Percentiles rank a stretch among this genome's conserved stretches.
Conservation (phyloP, 1,140 invertebrate genomes). For the Apis cerana region DNA sequence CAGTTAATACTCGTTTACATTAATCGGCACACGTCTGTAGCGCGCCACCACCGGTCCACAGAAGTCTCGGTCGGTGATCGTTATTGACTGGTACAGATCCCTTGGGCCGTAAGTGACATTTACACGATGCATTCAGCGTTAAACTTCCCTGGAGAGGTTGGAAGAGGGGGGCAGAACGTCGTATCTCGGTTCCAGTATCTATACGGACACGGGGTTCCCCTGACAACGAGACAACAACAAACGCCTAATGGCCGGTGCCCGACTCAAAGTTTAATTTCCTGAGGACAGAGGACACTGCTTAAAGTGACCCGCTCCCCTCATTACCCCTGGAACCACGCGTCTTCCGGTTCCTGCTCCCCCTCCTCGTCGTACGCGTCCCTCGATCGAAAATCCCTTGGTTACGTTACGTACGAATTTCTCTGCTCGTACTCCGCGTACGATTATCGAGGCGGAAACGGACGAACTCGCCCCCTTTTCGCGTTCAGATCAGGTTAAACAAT, state of each 20-base stretch:
- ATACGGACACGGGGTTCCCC: constrained; percentile 73
- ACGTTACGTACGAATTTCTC: too few relatives aligned
- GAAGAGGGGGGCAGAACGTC: constrained; percentile 51
- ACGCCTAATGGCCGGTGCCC: constrained; percentile 78
- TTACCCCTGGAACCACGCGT: neutral
- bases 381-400: neutral
- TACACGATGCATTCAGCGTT: constrained; percentile 72
- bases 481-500: constrained; percentile 49
- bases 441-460: too few relatives aligned
- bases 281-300: constrained; percentile 74
- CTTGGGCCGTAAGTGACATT: constrained; percentile 70
- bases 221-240: constrained; percentile 79
- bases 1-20: constrained; percentile 57
- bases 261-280: constrained; percentile 80
- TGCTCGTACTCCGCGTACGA: too few relatives aligned
- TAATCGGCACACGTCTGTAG: constrained; percentile 52
- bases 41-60: constrained; percentile 25
- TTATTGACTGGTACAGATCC: constrained; percentile 67
- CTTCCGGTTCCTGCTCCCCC: neutral
- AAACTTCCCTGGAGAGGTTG: constrained; percentile 65
- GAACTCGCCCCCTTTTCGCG: too few relatives aligned
- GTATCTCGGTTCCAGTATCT: constrained; percentile 79
- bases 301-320: constrained; percentile 64
- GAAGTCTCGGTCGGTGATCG: constrained; percentile 60
- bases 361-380: neutral